phyloP scores from a whole-genome alignment of 2,888 invertebrate genomes.

The Malthinus flaveolus region DNA sequence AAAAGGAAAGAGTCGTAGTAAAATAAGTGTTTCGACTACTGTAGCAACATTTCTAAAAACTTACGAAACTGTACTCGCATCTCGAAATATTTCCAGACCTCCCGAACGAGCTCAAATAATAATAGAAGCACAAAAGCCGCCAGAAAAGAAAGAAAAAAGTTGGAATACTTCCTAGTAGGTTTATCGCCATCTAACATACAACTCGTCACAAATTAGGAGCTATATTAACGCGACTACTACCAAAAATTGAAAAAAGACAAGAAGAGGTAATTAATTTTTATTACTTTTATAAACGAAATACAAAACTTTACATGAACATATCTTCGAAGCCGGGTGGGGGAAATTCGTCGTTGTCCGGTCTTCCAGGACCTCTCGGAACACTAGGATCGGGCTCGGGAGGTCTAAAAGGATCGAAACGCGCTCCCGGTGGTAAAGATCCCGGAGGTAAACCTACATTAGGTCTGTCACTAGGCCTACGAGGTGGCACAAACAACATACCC shows the following conservation, averaged over 20 bases:
- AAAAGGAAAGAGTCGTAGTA: neutral
- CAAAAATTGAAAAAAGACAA: slow-evolving; percentile 55
- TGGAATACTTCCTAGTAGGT: slow-evolving; percentile 57
- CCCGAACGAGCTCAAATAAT: slow-evolving; percentile 41
- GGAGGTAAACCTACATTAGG: slow-evolving; percentile 44
- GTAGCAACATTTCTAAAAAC: neutral
- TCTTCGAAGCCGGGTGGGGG: slow-evolving; percentile 76
- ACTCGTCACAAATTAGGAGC: slow-evolving; percentile 54
- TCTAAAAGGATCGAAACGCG: slow-evolving; percentile 84
- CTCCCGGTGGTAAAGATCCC: slow-evolving; percentile 73
- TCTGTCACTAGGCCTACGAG: slow-evolving; percentile 41
- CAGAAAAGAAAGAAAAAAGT: slow-evolving; percentile 45
- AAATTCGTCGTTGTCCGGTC: slow-evolving; percentile 74
- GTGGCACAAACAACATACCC: slow-evolving; percentile 79
- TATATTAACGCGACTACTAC: slow-evolving; percentile 59
- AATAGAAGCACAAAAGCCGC: slow-evolving; percentile 30
- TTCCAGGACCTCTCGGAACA: slow-evolving; percentile 45
- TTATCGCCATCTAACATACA: slow-evolving; percentile 48
- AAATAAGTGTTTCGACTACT: neutral
- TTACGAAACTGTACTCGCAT: neutral
- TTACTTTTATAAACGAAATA: neutral
- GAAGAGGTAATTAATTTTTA: slow-evolving; percentile 47
- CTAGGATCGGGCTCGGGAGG: slow-evolving; percentile 60
- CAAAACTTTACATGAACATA: slow-evolving; percentile 68
- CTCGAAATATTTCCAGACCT: slow-evolving; percentile 37